Conservation (phyloP, 2,797 vertebrate species). For the Siniperca scherzeri region DNA sequence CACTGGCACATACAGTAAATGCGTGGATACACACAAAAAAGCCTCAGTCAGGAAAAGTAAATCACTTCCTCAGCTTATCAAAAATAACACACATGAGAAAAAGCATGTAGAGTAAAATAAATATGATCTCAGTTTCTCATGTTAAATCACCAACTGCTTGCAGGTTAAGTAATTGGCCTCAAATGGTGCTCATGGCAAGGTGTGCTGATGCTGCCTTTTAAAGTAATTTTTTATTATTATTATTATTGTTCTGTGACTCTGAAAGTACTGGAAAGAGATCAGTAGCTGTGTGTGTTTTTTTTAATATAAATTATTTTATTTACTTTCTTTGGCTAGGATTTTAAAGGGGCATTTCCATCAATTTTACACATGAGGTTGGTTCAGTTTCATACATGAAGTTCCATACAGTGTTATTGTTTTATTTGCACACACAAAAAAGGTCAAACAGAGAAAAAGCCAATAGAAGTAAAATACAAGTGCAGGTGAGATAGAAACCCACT, state of each 20-base stretch:
- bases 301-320: no score
- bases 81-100: background rate
- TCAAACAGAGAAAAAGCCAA: no score
- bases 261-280: background rate
- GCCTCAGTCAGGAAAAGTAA: constrained; percentile 24
- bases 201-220: background rate
- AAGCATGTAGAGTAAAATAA: background rate
- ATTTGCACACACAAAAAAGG: no score
- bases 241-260: background rate
- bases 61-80: constrained; percentile 18
- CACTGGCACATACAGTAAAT: background rate
- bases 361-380: no score
- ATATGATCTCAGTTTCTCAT: constrained; percentile 7
- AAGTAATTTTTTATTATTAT: background rate
- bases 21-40: background rate
- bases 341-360: no score
- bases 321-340: no score
- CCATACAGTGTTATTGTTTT: no score
- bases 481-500: no score
- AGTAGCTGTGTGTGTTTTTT: background rate
- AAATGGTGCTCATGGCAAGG: background rate
- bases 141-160: background rate
- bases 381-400: no score
- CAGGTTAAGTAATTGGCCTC: background rate
- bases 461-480: no score